phyloP scores from a whole-genome alignment of 2,113 vertebrate species.

The Ahaetulla prasina region DNA sequence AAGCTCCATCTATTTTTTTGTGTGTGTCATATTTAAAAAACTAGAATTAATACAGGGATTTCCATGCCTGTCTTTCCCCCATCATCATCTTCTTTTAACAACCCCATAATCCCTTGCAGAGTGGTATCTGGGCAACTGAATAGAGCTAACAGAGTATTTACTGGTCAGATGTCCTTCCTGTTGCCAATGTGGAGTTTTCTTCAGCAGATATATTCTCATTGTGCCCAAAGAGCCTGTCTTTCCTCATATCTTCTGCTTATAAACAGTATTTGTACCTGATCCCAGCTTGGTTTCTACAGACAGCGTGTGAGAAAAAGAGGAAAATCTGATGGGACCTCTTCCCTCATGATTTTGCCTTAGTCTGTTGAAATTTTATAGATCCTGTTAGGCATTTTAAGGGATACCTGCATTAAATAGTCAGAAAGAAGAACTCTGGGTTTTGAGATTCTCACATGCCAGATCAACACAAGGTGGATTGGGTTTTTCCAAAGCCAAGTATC shows the following conservation, averaged over 20 bases:
- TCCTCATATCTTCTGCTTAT: background rate
- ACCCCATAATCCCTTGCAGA: too few relatives aligned
- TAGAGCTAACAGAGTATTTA: too few relatives aligned
- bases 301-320: background rate
- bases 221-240: background rate
- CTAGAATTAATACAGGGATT: too few relatives aligned
- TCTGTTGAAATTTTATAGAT: background rate
- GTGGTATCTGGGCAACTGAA: too few relatives aligned
- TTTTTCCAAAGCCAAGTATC: background rate
- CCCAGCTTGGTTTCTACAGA: background rate
- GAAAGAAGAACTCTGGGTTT: background rate
- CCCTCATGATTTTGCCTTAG: background rate
- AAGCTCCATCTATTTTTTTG: background rate
- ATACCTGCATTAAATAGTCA: background rate
- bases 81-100: too few relatives aligned
- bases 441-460: background rate
- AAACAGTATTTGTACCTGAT: background rate
- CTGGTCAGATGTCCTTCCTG: too few relatives aligned
- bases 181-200: too few relatives aligned
- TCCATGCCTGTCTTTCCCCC: background rate
- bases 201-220: too few relatives aligned
- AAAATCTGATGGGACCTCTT: background rate
- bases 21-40: background rate
- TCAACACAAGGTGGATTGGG: background rate
- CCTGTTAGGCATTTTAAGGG: background rate